Evolutionary conservation across 2,888 invertebrate genomes (phyloP), one percentile per base, ranked within the genome.

Genomic region (Liopterus haemorrhoidalis): DNA sequence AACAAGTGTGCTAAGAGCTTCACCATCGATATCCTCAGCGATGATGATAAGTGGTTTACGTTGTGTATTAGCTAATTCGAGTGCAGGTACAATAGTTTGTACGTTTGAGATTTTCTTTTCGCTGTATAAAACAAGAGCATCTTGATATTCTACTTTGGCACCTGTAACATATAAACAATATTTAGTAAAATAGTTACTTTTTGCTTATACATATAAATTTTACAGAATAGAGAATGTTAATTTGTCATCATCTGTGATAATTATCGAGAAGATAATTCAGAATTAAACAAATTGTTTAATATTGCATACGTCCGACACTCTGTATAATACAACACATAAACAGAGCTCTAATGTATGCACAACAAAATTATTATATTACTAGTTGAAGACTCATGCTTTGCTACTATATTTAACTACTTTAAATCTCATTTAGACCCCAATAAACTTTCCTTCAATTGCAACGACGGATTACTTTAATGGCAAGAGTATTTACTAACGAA

Each of bases 41-140:
- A 72, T 62, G 60, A 99, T 97, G 6, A 99, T 78, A 41, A 99
- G 72, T 0, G 99, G 95, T 67, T 92, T 94, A 51, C 95, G 79
- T 64, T 93, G 89, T 6, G 86, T 73, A 67, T 97, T 97, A 8
- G 97, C 94, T 59, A 97, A 68, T 69, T 99, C 99, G 41, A 99
- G 71, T 27, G 95, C 97, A 30, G 99, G 99, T 55, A 99, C 94
- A 52, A 99, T 91, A 42, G 90, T 88, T 69, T 99, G 97, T 5
- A 96, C 89, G 49, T 87, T 88, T 14, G 94, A 93, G 60, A 99
- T 95, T 70, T 99, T 99, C 75, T 99, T 99, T 68, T 99, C 97
- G 52, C 91, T 90, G 61, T 96, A 84, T 38, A 99, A 73, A 15
- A 99, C 70, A 24, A 97, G 72, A 24, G 93, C 91, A 71, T 99